Evolutionary conservation across 1,140 invertebrate species (phyloP), one percentile per base, ranked within the genome.

Genomic region (Nasonia vitripennis): DNA sequence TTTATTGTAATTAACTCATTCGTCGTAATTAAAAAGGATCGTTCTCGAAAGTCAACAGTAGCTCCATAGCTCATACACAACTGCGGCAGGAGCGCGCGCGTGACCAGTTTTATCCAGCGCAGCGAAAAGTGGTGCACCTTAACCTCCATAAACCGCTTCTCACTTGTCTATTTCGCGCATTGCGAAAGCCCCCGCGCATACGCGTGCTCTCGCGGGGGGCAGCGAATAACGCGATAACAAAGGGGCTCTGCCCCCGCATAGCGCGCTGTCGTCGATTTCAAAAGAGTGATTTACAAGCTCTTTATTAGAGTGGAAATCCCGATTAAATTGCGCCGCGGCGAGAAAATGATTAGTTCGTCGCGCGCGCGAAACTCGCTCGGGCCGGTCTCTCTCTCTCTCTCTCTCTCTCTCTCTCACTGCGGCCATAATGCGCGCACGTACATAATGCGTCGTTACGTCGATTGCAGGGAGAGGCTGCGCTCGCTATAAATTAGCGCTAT

Each of bases 401-500:
- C 27, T 27, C 27, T 27, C 27, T 27, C 27, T 27, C 27, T 27
- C 34, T 34, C 34, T 34, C 34, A 6, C 5, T 6, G 34, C 3
- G 5, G 34, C 34, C 4, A 6, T 37, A 37, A 37, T 37, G 34
- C 9, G 67, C 67, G 67, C 11, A 17, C n/a, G 67, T 17, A 10
- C 67, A 70, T 70, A 70, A 70, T 67, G 62, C 67, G 67, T 70
- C 67, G 67, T 27, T 70, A 70, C 67, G 67, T 27, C 67, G 67
- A 70, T 70, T 27, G 9, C 20, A 27, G 20, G 67, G 67, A 10
- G 67, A 27, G n/a, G 23, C 20, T 23, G 67, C 88, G 86, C 87
- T 88, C 86, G 88, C 88, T 88, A 91, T 89, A 92, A 91, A 91
- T 92, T 89, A 89, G 88, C 86, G 88, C 88, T 92, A 91, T 91